Evolutionary conservation across 1,140 invertebrate genomes (phyloP).

Genomic region (Ceratina calcarata): DNA sequence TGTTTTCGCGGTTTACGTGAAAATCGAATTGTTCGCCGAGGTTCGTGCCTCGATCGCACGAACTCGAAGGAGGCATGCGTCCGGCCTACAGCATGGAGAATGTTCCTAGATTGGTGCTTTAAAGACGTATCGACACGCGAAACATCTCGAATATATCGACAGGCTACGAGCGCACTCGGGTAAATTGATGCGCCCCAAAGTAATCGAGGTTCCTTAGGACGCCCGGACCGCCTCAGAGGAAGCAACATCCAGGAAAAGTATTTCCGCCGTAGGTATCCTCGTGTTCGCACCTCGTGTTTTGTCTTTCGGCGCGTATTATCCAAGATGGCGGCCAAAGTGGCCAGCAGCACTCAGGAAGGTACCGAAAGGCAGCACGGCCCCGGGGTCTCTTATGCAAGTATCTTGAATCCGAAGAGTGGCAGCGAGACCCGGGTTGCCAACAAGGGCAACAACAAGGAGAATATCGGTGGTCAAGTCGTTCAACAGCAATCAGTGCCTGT

Average conservation of each 20-base stretch:
- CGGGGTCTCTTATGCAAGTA: slow-evolving; percentile 80
- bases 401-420: slow-evolving; percentile 77
- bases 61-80: slow-evolving; percentile 13
- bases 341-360: slow-evolving; percentile 64
- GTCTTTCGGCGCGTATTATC: slow-evolving; percentile 48
- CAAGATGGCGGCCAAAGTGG: slow-evolving; percentile 77
- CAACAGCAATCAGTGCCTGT: slow-evolving; percentile 24
- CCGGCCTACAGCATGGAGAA: slow-evolving; percentile 5
- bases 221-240: slow-evolving; percentile 22
- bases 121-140: slow-evolving; percentile 10
- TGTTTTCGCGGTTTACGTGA: neutral
- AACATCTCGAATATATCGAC: neutral
- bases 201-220: slow-evolving; percentile 11
- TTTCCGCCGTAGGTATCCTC: slow-evolving; percentile 29
- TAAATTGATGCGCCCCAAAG: slow-evolving; percentile 5
- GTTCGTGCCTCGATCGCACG: slow-evolving; percentile 18
- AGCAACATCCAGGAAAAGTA: neutral
- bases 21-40: slow-evolving; percentile 16
- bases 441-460: slow-evolving; percentile 80
- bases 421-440: slow-evolving; percentile 31
- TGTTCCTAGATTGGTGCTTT: slow-evolving; percentile 18
- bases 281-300: slow-evolving; percentile 69
- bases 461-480: slow-evolving; percentile 70
- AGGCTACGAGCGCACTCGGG: neutral
- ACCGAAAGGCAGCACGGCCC: slow-evolving; percentile 65